Percentiles rank a stretch among this genome's conserved stretches.
Conservation (phyloP, 35 echinoderm and acorn worm species). For the Nesometra sesokonis region DNA sequence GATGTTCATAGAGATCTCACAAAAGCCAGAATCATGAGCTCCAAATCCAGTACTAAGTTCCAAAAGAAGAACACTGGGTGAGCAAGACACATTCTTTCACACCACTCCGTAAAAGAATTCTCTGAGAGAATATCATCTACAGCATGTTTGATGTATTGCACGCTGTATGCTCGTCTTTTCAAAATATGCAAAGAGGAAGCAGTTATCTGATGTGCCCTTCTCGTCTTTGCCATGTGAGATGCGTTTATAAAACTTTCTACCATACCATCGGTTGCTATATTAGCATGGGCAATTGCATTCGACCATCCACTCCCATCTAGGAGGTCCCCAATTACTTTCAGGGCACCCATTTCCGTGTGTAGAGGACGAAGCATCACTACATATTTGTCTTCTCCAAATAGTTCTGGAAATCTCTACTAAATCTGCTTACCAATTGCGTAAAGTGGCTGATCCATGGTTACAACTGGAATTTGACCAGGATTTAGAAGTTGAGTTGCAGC, state of each 20-base stretch:
- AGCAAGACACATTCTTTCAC: not conserved
- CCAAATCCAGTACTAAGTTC: not conserved
- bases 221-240: not conserved
- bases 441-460: not conserved
- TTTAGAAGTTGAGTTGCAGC: constrained; percentile 19
- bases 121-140: not conserved
- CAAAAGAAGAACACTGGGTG: not conserved
- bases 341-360: not conserved
- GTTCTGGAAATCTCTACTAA: too few species aligned
- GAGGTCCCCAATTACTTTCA: not conserved
- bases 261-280: not conserved
- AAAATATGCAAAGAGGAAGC: not conserved
- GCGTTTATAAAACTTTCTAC: not conserved
- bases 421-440: constrained; percentile 12
- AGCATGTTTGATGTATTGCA: not conserved
- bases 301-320: not conserved
- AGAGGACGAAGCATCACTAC: not conserved
- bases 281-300: not conserved
- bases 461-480: constrained; percentile 24
- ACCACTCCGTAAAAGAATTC: not conserved
- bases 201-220: not conserved
- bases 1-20: not conserved
- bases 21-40: not conserved
- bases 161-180: not conserved
- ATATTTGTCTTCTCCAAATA: not conserved